phyloP scores from a whole-genome alignment of 2,888 invertebrate species.

The Agrochola litura region DNA sequence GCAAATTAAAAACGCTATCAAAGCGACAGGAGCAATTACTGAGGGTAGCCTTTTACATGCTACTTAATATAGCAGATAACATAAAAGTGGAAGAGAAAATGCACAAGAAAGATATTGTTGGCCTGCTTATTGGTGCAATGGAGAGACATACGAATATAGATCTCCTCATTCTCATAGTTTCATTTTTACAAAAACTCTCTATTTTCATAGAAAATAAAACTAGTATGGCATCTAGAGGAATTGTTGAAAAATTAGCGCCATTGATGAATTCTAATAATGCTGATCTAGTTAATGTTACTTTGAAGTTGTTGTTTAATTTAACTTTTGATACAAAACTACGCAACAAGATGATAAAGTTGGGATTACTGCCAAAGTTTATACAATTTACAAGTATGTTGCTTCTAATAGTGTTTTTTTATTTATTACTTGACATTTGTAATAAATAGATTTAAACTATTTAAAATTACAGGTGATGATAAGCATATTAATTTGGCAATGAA shows the following conservation, averaged over 20 bases:
- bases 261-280: conserved; percentile 93
- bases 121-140: conserved; percentile 96
- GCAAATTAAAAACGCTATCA: conserved; percentile 95
- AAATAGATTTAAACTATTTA: background rate
- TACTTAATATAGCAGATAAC: conserved; percentile 99
- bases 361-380: conserved; percentile 97
- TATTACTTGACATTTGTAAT: background rate
- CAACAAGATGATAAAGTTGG: conserved; percentile 96
- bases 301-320: conserved; percentile 97
- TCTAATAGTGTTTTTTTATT: conserved; percentile 66
- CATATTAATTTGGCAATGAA: conserved; percentile 95
- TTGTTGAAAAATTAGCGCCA: conserved; percentile 95
- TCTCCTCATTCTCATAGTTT: conserved; percentile 96
- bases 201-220: conserved; percentile 98
- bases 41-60: conserved; percentile 97
- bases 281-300: conserved; percentile 95
- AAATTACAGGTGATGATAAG: conserved; percentile 92
- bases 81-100: conserved; percentile 99
- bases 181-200: conserved; percentile 98
- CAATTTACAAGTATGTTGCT: conserved; percentile 94
- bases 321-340: conserved; percentile 97
- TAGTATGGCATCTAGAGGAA: conserved; percentile 95
- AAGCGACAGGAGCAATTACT: conserved; percentile 98
- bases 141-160: conserved; percentile 97
- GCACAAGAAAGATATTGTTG: conserved; percentile 97